Conservation (phyloP, 30 jellyfish, hydroid and myxozoan species). For the Pseudorhiza aurosa region DNA sequence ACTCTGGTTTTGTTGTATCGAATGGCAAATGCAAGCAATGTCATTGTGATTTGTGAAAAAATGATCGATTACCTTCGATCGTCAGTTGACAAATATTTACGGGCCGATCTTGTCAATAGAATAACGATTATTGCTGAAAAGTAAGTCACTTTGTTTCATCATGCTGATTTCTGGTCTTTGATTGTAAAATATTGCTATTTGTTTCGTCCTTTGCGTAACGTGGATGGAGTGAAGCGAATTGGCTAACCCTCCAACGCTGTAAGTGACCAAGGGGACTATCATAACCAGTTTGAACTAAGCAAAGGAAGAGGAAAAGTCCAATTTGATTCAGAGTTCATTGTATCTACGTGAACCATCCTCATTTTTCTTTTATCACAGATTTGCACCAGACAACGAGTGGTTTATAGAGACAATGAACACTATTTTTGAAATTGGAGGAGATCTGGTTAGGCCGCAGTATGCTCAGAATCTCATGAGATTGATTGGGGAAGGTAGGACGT, state of each 20-base stretch:
- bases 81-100: conserved; percentile 72
- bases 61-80: conserved; percentile 72
- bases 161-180: not conserved
- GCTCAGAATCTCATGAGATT: conserved; percentile 85
- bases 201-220: too few relatives aligned
- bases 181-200: not conserved
- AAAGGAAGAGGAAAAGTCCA: too few relatives aligned
- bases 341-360: too few relatives aligned
- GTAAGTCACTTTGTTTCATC: conserved; percentile 45
- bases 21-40: conserved; percentile 85
- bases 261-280: too few relatives aligned
- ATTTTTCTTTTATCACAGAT: conserved; percentile 26
- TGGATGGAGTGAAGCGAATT: too few relatives aligned
- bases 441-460: conserved; percentile 69
- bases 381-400: conserved; percentile 95
- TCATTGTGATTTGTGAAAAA: conserved; percentile 78
- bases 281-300: too few relatives aligned
- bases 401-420: conserved; percentile 83
- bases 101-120: conserved; percentile 79
- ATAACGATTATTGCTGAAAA: conserved; percentile 87
- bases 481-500: conserved; percentile 83
- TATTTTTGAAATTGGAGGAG: conserved; percentile 86
- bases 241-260: too few relatives aligned
- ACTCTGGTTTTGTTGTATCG: conserved; percentile 86
- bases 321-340: too few relatives aligned